Evolutionary conservation across 2,113 vertebrate species (phyloP), one percentile per base, ranked within the genome.

Genomic region (Prolemur simus): DNA sequence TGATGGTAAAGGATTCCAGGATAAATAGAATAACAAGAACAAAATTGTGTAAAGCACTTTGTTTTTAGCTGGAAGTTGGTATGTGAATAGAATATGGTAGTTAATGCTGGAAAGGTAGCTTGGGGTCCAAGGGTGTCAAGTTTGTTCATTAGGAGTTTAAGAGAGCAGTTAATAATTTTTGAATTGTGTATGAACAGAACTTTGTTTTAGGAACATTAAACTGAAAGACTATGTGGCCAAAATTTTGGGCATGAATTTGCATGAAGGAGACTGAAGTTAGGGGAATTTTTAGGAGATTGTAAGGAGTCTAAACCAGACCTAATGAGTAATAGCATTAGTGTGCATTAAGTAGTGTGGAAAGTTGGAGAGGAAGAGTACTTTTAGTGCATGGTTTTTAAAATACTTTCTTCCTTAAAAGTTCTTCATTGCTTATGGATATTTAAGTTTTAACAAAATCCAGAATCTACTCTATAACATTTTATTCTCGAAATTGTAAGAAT

Each of bases 121-220:
- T 47, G 34, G 29, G 29, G 7, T 56, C 49, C 0, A 2, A 60
- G 45, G 8, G 20, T 45, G 23, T 74, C 37, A 23, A 25, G 7
- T 54, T 92, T 91, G 58, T 76, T 54, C 3, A 60, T 52, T 76
- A 86, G 8, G 11, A 37, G 18, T 74, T 92, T 92, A 37, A 87
- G 86, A 93, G 64, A 80, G 20, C 23, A 68, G 15, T 32, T 89
- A 14, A 56, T 64, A 76, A 73, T 42, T 83, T 96, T 89, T 68
- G 5, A 68, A 23, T 69, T 58, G 6, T 78, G 0, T 32, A 29
- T 66, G 18, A 97, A 58, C 6, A 66, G 37, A 89, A 7, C 15
- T 85, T 95, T 91, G 34, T 87, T 63, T 94, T 85, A 90, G 66
- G 54, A 80, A 42, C 39, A 77, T 64, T 95, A 71, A 93, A 45